Conservation (phyloP, 2,888 invertebrate genomes). For the Hirtodrosophila histrioides region DNA sequence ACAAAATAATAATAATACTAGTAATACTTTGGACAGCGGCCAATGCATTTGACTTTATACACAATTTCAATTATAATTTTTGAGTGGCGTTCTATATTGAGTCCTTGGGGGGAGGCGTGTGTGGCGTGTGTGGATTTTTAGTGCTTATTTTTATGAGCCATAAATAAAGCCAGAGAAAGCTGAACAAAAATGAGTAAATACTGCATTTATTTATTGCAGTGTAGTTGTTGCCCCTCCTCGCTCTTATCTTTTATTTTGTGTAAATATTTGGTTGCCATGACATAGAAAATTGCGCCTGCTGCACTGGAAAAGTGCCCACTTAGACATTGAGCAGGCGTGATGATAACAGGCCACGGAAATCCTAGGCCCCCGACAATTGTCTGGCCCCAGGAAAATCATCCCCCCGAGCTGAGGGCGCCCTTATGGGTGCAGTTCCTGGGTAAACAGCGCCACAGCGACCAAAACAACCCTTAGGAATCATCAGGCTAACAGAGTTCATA, state of each 20-base stretch:
- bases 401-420: constrained; percentile 45
- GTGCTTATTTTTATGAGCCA: constrained; percentile 38
- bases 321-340: constrained; percentile 47
- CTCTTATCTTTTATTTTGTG: constrained; percentile 47
- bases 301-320: constrained; percentile 51
- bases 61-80: constrained; percentile 42
- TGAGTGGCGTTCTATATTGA: constrained; percentile 40
- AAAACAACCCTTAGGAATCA: constrained; percentile 64
- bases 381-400: constrained; percentile 40
- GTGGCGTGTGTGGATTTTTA: constrained; percentile 33
- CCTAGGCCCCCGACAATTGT: constrained; percentile 58
- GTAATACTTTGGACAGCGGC: constrained; percentile 55
- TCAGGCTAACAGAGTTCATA: constrained; percentile 62
- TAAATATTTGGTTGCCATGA: constrained; percentile 66
- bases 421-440: constrained; percentile 68
- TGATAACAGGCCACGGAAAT: constrained; percentile 64
- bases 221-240: constrained; percentile 31
- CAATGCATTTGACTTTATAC: constrained; percentile 44
- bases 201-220: constrained; percentile 36
- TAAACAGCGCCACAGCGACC: constrained; percentile 29
- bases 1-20: constrained; percentile 7
- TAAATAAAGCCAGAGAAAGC: constrained; percentile 33
- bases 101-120: constrained; percentile 39
- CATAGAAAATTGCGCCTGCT: constrained; percentile 21
- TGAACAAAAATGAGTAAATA: constrained; percentile 23